Base-by-base conservation (phyloP, 64 coral and sea anemone species). In the Montipora cactus region DNA sequence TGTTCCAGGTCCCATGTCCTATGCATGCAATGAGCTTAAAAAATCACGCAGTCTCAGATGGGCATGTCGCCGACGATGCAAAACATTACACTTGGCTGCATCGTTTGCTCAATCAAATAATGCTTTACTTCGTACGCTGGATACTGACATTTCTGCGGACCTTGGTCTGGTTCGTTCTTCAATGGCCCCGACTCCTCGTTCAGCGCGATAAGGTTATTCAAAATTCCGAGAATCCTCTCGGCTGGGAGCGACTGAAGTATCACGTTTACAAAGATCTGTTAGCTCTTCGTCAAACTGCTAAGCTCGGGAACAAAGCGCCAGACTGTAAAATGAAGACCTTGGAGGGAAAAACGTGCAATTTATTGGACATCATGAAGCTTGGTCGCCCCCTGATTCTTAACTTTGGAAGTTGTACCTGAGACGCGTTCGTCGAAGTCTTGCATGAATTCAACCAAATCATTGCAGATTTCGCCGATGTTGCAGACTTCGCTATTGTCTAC, bases 361-460 rank as follows among this genome's bases (percentile, higher is more conserved):
- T 91, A 8, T 16, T 80, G 10, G 78, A 91, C 89, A 81, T 81
- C 16, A 81, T 91, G 89, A 91, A 73, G 62, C 57, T 61, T 52
- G 46, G 76, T 73, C 89, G 89, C 46, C 89, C 89, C 4, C 77
- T 91, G 3, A 64, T 91, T 49, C 55, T 91, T 2, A 91, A 91
- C 67, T 91, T 91, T 81, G 89, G 89, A 3, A 91, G 89, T 15
- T 91, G 77, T 16, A 91, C 75, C 23, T 91, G 89, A 49, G 76
- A 61, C 8, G 69, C 72, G 28, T 80, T 53, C 46, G 47, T 69
- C 8, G 49, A 51, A 15, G 67, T 72, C 7, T 49, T 79, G 67
- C 57, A 59, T 20, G 77, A 21, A 47, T 91, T 91, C 44, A 78
- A 79, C 3, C 28, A 91, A 8, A 19, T 91, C 37, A 78, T 80